phyloP scores from a whole-genome alignment of 2,113 vertebrate species.

The Podarcis raffonei region DNA sequence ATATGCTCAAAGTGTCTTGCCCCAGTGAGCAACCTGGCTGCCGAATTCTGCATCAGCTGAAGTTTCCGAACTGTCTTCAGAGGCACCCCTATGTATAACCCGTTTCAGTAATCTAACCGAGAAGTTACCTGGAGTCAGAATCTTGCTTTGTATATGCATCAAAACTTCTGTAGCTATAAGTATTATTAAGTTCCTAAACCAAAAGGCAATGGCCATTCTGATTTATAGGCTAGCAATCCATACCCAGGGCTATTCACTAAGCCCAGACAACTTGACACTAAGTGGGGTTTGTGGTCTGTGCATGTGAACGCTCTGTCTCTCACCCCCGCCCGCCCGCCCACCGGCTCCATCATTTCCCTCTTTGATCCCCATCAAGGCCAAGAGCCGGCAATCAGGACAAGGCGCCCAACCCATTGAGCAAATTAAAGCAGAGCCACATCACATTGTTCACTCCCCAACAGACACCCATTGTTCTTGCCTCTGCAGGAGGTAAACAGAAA shows the following conservation, averaged over 20 bases:
- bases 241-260: neutral
- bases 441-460: neutral
- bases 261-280: neutral
- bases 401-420: neutral
- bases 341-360: neutral
- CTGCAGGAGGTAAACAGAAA: neutral
- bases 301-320: too few relatives aligned
- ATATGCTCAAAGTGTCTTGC: too few relatives aligned
- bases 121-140: too few relatives aligned
- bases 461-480: neutral
- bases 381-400: neutral
- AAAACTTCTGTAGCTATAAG: too few relatives aligned
- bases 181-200: neutral
- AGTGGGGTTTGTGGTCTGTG: neutral
- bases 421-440: neutral
- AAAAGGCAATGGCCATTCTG: neutral
- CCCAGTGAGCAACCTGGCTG: too few relatives aligned
- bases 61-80: too few relatives aligned
- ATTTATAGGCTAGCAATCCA: neutral
- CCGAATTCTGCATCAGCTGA: too few relatives aligned
- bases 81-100: too few relatives aligned
- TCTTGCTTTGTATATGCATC: neutral
- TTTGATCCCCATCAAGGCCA: neutral
- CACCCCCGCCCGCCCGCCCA: accelerated
- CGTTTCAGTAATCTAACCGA: neutral